Evolutionary conservation across 2,113 vertebrate species (phyloP).

Genomic region (Uria lomvia): DNA sequence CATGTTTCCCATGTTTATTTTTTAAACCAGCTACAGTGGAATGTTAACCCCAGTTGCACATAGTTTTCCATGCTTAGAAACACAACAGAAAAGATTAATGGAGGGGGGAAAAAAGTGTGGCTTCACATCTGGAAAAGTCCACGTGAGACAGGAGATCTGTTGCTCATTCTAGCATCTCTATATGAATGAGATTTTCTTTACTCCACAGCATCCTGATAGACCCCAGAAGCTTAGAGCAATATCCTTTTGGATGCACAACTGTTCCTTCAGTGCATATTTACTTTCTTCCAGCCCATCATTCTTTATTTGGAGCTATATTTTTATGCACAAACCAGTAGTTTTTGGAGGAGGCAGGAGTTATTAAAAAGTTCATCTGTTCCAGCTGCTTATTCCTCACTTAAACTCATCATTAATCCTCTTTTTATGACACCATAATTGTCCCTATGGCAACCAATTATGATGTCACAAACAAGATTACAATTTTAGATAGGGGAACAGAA

Average conservation of each 20-base stretch:
- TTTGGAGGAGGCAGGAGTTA: conserved; percentile 12
- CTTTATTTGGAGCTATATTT: conserved; percentile 30
- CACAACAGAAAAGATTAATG: not conserved
- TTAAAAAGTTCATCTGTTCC: conserved; percentile 61
- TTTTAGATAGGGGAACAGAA: conserved; percentile 43
- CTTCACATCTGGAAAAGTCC: not conserved
- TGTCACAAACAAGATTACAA: conserved; percentile 53
- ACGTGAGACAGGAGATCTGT: not conserved
- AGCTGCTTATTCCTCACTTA: conserved; percentile 54
- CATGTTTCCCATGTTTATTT: not conserved
- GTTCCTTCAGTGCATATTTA: not conserved
- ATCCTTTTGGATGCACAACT: not conserved
- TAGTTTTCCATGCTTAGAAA: not conserved
- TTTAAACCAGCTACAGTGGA: not conserved
- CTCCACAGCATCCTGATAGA: not conserved
- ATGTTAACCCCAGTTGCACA: not conserved
- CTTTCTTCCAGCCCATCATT: not conserved
- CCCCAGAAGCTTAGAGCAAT: not conserved
- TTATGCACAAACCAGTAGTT: conserved; percentile 20
- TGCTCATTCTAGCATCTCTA: not conserved
- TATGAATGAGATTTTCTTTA: not conserved
- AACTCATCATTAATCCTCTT: conserved; percentile 55
- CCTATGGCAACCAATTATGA: conserved; percentile 58
- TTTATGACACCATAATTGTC: conserved; percentile 53
- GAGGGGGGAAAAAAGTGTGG: not conserved